Percentiles rank a stretch among this genome's conserved stretches.
Evolutionary conservation across 2,113 vertebrate species (phyloP).

Genomic region (Phalacrocorax brasilianus): DNA sequence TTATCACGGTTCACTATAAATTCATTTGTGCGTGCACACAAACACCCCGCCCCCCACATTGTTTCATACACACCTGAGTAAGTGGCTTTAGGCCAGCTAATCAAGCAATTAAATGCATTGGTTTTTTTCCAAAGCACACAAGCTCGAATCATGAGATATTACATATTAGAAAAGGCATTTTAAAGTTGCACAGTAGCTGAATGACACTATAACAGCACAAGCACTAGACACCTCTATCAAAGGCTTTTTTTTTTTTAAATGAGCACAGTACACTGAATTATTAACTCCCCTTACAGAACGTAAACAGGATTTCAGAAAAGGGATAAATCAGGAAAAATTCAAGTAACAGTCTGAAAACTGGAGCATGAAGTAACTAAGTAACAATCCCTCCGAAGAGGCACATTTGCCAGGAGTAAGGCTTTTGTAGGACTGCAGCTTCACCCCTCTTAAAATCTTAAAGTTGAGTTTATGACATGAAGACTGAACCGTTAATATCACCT

Average conservation of each 20-base stretch:
- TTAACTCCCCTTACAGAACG: constrained; percentile 4
- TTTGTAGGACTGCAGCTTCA: neutral
- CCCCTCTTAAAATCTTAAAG: neutral
- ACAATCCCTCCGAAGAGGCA: neutral
- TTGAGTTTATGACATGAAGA: neutral
- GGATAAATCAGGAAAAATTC: neutral
- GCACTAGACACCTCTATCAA: neutral
- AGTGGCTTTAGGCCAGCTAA: neutral
- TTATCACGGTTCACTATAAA: neutral
- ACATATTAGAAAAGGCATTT: neutral
- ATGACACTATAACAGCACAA: neutral
- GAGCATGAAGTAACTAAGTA: neutral
- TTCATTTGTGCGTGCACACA: neutral
- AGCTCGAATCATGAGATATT: neutral
- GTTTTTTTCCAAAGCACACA: neutral
- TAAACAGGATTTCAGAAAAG: constrained; percentile 38
- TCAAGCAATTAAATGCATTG: neutral
- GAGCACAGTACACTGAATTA: constrained; percentile 21
- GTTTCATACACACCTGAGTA: neutral
- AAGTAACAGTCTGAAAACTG: constrained; percentile 12
- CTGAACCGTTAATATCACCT: neutral
- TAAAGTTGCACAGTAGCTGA: neutral
- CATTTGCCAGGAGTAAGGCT: neutral
- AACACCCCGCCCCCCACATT: neutral
- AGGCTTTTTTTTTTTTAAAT: neutral